phyloP scores from a whole-genome alignment of 2,113 vertebrate species.

The Menura novaehollandiae region DNA sequence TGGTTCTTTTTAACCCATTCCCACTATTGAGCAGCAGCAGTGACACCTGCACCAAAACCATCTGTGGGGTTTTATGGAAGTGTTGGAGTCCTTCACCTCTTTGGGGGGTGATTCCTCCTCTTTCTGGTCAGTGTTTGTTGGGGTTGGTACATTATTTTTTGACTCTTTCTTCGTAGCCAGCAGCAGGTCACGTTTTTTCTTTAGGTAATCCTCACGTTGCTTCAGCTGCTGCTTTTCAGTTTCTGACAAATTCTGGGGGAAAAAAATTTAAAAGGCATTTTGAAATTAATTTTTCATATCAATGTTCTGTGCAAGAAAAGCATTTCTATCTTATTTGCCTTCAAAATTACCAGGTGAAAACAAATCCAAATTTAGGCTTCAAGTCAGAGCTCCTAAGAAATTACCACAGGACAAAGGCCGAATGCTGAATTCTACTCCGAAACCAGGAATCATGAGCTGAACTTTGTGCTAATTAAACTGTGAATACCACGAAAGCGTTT shows the following conservation, averaged over 20 bases:
- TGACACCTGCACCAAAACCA: neutral
- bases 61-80: rapidly evolving
- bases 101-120: constrained; percentile 44
- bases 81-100: constrained; percentile 56
- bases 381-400: neutral
- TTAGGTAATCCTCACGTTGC: constrained; percentile 89
- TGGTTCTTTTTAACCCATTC: neutral
- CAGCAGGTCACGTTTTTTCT: constrained; percentile 88
- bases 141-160: constrained; percentile 45
- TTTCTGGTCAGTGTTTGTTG: constrained; percentile 38
- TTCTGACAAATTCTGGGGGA: constrained; percentile 76
- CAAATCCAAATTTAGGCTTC: neutral
- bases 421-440: neutral
- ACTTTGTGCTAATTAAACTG: neutral
- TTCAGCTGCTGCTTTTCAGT: constrained; percentile 85
- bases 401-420: neutral
- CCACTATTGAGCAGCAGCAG: neutral
- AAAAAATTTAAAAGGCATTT: neutral
- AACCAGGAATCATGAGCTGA: neutral
- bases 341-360: neutral
- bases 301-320: neutral
- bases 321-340: neutral
- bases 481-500: neutral
- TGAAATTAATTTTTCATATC: neutral
- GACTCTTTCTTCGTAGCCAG: constrained; percentile 86